A percentile compares a stretch with the other conserved stretches of the same genome.
These are phyloP conservation scores for Caloenas nicobarica DNA, from an alignment of 2,113 vertebrate genomes.

Conservation along the genomic window DNA sequence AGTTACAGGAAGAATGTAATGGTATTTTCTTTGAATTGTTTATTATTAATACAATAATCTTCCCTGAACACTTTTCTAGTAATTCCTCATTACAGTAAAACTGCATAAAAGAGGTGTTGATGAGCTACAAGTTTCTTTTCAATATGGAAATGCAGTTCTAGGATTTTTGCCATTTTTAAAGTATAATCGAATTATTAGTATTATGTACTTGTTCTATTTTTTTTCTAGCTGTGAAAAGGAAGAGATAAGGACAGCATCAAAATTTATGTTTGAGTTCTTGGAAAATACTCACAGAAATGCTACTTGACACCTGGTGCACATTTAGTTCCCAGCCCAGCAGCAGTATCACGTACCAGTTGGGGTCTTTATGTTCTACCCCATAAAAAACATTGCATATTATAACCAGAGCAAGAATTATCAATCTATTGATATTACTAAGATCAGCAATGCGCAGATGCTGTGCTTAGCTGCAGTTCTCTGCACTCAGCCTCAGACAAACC, in stretches of 20 bases:
- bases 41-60: neutral
- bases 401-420: too few relatives aligned
- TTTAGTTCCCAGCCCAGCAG: neutral
- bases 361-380: neutral
- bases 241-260: neutral
- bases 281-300: neutral
- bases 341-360: rapidly evolving
- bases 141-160: neutral
- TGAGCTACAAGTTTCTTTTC: neutral
- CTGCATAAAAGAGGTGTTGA: neutral
- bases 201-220: neutral
- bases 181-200: neutral
- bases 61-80: neutral
- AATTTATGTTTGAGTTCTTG: neutral
- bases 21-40: neutral
- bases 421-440: neutral
- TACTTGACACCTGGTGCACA: neutral
- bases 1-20: neutral
- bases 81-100: neutral
- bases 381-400: neutral
- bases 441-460: neutral
- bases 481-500: neutral
- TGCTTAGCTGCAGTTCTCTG: neutral
- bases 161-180: neutral
- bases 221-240: neutral